Conservation (phyloP, 2,888 invertebrate species). For the Cheilosia pagana region DNA sequence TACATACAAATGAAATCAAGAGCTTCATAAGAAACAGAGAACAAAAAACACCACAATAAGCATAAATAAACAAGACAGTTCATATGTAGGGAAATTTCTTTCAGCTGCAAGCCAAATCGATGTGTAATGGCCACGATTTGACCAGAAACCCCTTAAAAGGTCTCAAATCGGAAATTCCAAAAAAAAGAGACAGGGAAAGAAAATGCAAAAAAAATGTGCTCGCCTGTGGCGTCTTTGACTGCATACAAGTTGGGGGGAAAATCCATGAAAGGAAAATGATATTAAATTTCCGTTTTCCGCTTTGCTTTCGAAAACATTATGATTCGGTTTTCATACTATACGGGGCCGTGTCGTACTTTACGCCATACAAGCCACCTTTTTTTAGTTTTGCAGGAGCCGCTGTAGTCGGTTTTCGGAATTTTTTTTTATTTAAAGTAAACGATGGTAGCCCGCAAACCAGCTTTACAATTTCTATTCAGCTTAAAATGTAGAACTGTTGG, state of each 20-base stretch:
- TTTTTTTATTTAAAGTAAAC: constrained; percentile 4
- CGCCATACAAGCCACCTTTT: background rate
- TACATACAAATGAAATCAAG: background rate
- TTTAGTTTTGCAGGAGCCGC: background rate
- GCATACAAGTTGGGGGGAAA: constrained; percentile 9
- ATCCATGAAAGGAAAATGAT: constrained; percentile 40
- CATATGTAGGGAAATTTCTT: background rate
- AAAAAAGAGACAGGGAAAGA: background rate
- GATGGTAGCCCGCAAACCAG: background rate
- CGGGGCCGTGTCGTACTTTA: constrained; percentile 8
- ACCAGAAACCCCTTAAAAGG: constrained; percentile 30
- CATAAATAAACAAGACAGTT: background rate
- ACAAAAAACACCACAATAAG: background rate
- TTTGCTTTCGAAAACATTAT: constrained; percentile 17
- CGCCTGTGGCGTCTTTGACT: constrained; percentile 9
- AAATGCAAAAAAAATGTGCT: background rate
- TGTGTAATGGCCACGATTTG: constrained; percentile 11
- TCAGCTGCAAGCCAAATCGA: constrained; percentile 21
- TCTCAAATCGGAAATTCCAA: constrained; percentile 23
- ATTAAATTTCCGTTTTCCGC: constrained; percentile 52
- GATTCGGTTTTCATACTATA: constrained; percentile 26
- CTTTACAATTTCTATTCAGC: constrained; percentile 4
- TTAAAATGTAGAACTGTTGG: background rate
- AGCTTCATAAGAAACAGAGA: background rate
- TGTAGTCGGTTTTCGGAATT: background rate